phyloP scores from a whole-genome alignment of 2,113 vertebrate genomes.

The Poeciliopsis prolifica region DNA sequence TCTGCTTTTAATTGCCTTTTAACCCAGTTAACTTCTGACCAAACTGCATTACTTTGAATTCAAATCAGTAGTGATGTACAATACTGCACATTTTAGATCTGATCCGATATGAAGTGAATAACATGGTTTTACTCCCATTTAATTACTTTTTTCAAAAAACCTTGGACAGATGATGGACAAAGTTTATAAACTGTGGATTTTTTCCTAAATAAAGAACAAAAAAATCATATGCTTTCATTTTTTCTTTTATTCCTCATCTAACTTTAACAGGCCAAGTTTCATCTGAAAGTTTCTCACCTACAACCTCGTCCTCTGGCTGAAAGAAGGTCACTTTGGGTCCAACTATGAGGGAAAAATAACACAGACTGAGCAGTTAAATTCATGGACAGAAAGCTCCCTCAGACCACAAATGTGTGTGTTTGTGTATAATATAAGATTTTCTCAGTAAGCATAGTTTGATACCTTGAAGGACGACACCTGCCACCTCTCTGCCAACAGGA shows the following conservation, averaged over 20 bases:
- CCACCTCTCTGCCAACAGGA: slow-evolving; percentile 91
- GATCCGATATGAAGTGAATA: no score
- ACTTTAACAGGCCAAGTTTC: neutral
- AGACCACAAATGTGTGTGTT: neutral
- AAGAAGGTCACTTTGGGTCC: slow-evolving; percentile 92
- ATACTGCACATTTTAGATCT: no score
- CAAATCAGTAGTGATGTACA: no score
- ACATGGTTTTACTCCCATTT: no score
- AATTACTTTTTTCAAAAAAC: no score
- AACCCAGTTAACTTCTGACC: no score
- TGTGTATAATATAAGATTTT: neutral
- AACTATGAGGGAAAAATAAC: slow-evolving; percentile 72
- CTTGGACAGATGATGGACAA: no score
- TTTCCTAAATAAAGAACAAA: no score
- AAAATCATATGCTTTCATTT: neutral
- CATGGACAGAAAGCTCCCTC: fast-evolving
- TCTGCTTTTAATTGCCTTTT: no score
- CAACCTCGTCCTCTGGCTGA: slow-evolving; percentile 91
- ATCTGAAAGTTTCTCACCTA: slow-evolving; percentile 82
- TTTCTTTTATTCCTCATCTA: neutral
- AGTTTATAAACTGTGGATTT: no score
- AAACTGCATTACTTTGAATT: no score
- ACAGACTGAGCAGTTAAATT: neutral
- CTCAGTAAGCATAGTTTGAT: neutral
- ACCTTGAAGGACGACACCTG: slow-evolving; percentile 91